phyloP scores from a whole-genome alignment of 2,797 vertebrate species.

The Sebastes jordani region DNA sequence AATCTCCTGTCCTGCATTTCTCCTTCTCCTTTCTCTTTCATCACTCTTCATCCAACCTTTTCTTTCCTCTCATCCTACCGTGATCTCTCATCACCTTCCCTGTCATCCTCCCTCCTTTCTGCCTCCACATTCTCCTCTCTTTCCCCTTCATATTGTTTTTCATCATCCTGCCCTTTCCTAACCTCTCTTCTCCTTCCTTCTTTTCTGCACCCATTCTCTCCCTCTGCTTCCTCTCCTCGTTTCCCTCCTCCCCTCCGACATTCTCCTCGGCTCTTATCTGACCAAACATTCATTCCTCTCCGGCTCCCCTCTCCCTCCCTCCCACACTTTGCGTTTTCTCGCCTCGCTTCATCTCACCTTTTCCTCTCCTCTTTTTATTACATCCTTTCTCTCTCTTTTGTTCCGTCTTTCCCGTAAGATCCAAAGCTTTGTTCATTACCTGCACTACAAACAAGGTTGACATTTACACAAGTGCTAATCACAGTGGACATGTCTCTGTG shows the following conservation, averaged over 20 bases:
- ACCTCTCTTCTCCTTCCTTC: background rate
- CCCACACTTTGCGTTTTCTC: background rate
- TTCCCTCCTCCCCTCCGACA: background rate
- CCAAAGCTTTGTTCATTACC: constrained; percentile 61
- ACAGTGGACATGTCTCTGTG: constrained; percentile 51
- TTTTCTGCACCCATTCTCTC: background rate
- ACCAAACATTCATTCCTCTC: constrained; percentile 11
- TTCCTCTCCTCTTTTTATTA: background rate
- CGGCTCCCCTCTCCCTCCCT: background rate
- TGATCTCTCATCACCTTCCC: background rate
- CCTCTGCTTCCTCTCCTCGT: background rate
- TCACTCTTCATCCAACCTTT: background rate
- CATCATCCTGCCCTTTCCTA: background rate
- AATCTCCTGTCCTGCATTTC: background rate
- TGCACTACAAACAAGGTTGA: constrained; percentile 64
- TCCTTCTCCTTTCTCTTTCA: background rate
- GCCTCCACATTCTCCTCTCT: background rate
- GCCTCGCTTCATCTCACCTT: background rate
- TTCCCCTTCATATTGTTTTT: background rate
- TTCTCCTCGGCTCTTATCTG: constrained; percentile 27
- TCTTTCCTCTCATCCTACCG: background rate
- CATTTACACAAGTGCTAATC: constrained; percentile 75
- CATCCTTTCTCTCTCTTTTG: background rate
- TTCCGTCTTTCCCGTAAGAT: background rate
- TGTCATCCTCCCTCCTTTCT: background rate